These are phyloP conservation scores for Euproctis similis DNA, from an alignment of 2,888 invertebrate genomes.

Conservation along the genomic window DNA sequence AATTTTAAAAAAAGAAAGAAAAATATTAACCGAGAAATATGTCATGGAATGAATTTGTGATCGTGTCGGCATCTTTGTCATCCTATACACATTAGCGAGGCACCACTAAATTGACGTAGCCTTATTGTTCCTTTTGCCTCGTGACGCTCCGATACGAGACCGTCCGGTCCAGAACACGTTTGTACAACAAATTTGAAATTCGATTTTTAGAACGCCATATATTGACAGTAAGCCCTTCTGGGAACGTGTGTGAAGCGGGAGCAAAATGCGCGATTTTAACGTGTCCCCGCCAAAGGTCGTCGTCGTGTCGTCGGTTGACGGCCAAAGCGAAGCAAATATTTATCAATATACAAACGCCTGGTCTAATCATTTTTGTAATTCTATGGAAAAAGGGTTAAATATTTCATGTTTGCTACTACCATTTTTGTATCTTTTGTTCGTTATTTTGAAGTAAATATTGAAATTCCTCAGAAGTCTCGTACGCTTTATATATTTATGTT, in stretches of 20 bases:
- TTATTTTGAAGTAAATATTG: constrained; percentile 25
- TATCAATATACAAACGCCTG: constrained; percentile 27
- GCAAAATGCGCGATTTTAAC: constrained; percentile 47
- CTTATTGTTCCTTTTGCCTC: constrained; percentile 33
- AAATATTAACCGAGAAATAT: constrained; percentile 18
- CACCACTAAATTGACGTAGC: constrained; percentile 34
- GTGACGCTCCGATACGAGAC: constrained; percentile 37
- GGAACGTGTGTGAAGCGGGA: constrained; percentile 37
- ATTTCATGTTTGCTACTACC: constrained; percentile 34
- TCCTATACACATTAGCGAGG: constrained; percentile 42
- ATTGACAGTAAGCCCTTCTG: constrained; percentile 58
- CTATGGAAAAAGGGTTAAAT: constrained; percentile 41
- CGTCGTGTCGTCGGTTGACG: constrained; percentile 24
- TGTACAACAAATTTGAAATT: constrained; percentile 37
- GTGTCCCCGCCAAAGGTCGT: constrained; percentile 43
- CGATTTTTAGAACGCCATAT: constrained; percentile 38
- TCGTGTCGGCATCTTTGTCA: constrained; percentile 35
- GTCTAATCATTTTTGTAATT: constrained; percentile 58
- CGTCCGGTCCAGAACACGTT: constrained; percentile 27
- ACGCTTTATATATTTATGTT: constrained; percentile 11
- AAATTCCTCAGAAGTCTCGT: constrained; percentile 19
- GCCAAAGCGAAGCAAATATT: constrained; percentile 43
- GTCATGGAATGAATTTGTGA: constrained; percentile 18
- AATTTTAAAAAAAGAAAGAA: no score
- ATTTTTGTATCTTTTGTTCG: constrained; percentile 28